Evolutionary conservation across 2,888 invertebrate genomes (phyloP), one percentile per base, ranked within the genome.

Genomic region (Euzetes globulus): DNA sequence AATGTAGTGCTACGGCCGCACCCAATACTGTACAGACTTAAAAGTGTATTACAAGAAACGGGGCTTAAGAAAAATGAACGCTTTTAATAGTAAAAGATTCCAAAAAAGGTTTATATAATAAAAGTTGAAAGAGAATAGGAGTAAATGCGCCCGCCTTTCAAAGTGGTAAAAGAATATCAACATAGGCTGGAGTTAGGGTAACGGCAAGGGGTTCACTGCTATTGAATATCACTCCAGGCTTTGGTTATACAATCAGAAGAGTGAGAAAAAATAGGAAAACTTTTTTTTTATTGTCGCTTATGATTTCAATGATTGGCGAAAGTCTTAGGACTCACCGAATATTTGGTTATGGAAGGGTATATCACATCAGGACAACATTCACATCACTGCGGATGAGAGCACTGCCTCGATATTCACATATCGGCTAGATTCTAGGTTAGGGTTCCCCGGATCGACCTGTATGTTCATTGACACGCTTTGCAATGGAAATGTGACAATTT

Each of bases 91-190:
- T 41, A 68, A 68, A 68, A 41, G 37, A 37, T 17, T 68, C n/a
- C 17, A 60, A 68, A 65, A 68, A 68, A 68, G 68, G 41, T 68
- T 68, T 68, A 68, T 68, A 68, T 68, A 68, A 68, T 68, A 68
- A 65, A 37, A 68, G 68, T 13, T 68, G 37, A 68, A 68, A 68
- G 68, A 68, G 41, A 68, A 68, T 68, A 68, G 68, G 41, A 13
- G 68, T 68, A 68, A 68, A 68, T 68, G 68, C 37, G 68, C 41
- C 68, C 68, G 68, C 68, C 68, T 68, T 68, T 41, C 68, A 68
- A 68, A 37, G 19, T 68, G 68, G 41, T 68, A 68, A 33, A 33
- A 33, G 63, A 41, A 68, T 41, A 68, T 41, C 37, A 41, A 41
- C 68, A 37, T 5, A n/a, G 22, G n/a, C 52, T 22, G 60, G 25